Evolutionary conservation across 2,797 vertebrate species (phyloP).

Genomic region (Arrhamphus sclerolepis): DNA sequence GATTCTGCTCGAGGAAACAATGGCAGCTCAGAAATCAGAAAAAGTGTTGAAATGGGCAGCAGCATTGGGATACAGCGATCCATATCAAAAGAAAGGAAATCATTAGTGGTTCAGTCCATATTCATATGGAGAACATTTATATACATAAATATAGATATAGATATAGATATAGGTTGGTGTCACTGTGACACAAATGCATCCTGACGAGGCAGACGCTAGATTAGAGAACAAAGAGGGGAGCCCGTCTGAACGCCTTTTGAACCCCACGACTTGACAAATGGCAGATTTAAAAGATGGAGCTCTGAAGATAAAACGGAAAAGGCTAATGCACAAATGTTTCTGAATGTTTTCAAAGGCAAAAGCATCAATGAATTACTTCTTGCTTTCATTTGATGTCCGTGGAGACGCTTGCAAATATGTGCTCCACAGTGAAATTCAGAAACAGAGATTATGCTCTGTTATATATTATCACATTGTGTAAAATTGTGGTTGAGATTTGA

Average conservation of each 20-base stretch:
- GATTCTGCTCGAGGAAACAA: neutral
- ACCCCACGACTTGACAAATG: conserved; percentile 66
- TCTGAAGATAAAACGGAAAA: conserved; percentile 59
- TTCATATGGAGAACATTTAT: conserved; percentile 48
- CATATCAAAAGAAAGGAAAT: conserved; percentile 34
- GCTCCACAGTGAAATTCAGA: neutral
- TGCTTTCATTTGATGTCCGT: conserved; percentile 38
- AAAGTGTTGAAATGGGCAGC: conserved; percentile 14
- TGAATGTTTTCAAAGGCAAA: conserved; percentile 35
- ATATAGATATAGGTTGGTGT: too few species aligned
- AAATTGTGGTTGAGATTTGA: conserved; percentile 19
- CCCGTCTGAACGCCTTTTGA: conserved; percentile 64
- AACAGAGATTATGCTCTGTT: neutral
- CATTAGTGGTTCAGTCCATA: conserved; percentile 31
- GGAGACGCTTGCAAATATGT: conserved; percentile 7
- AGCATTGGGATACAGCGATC: conserved; percentile 12
- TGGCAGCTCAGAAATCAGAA: neutral
- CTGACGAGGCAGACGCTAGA: conserved; percentile 64
- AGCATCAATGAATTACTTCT: conserved; percentile 1
- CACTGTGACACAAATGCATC: conserved; percentile 52
- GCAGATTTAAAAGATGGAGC: conserved; percentile 59
- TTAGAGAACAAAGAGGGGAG: conserved; percentile 51
- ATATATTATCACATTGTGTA: neutral
- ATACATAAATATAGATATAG: too few species aligned
- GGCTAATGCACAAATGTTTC: conserved; percentile 47